Base-by-base conservation (phyloP, 2,797 vertebrate genomes). In the Phataginus tricuspis region DNA sequence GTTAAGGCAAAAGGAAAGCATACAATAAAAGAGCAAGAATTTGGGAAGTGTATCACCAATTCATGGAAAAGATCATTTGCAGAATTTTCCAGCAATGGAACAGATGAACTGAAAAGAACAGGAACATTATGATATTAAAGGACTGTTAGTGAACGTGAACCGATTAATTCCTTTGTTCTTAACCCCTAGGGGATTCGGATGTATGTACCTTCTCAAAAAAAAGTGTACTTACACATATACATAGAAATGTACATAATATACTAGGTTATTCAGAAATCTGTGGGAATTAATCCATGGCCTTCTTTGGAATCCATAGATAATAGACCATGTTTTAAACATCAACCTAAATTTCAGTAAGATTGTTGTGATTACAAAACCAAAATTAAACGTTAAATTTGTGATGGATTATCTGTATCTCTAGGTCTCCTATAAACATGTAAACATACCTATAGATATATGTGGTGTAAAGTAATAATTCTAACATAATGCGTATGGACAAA, bases 311-410 rank as follows among this genome's bases (percentile, higher is more conserved):
- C 23, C 4, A 75, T n/a, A 34, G 31, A n/a, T 14, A 19, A 75
- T 45, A 51, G 45, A 75, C 19, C 18, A 13, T 23, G 16, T 53
- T 75, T 78, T 55, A 94, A 71, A 96, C 16, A 88, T 63, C 42
- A 78, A 11, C 83, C 42, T 59, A 85, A 34, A 14, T 82, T 91
- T 90, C 86, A 96, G 23, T 68, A 82, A 83, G 34, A 79, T 74
- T 31, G 31, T 31, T 72, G 16, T 64, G 23, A 79, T 66, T 77
- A 80, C 15, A 88, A 86, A 96, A 89, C 18, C 93, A 95, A 91
- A 95, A 77, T 80, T 66, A 51, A 94, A 72, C 77, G 11, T 69
- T 77, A 64, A 45, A 69, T 77, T 96, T 49, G 4, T 92, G 34
- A 82, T 68, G 14, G 12, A 92, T 51, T n/a, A 57, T 25, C 4